These are phyloP conservation scores for Anneissia japonica DNA, from an alignment of 35 echinoderm and acorn worm species.

Conservation along the genomic window DNA sequence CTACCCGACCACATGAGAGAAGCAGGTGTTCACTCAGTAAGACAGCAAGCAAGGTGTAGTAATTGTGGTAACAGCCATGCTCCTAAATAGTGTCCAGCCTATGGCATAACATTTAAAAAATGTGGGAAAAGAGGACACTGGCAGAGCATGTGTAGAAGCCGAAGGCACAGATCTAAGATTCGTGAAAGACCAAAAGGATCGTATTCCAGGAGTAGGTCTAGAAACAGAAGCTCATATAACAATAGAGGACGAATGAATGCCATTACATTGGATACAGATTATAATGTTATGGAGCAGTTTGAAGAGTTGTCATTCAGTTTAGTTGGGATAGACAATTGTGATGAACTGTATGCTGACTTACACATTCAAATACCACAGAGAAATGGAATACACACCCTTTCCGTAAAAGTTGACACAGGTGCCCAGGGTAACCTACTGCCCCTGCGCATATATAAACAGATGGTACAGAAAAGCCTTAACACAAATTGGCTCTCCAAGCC, in stretches of 20 bases:
- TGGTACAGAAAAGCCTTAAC: neutral
- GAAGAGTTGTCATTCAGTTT: neutral
- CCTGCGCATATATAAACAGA: neutral
- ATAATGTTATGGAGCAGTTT: neutral
- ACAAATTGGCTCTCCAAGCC: neutral
- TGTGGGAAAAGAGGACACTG: slow-evolving; percentile 26
- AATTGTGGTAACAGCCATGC: neutral
- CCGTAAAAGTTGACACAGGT: slow-evolving; percentile 23
- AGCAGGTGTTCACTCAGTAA: neutral
- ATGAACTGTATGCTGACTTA: slow-evolving; percentile 8
- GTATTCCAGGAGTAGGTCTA: neutral
- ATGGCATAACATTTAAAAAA: neutral
- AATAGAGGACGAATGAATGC: neutral
- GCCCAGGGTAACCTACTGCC: slow-evolving; percentile 28
- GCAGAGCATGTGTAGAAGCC: neutral
- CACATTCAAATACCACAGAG: neutral
- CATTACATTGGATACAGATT: neutral
- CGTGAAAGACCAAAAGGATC: neutral
- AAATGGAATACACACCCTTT: neutral
- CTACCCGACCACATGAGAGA: too few species aligned
- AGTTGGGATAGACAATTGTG: neutral
- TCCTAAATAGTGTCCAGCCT: slow-evolving; percentile 6
- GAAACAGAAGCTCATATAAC: neutral
- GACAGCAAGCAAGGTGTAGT: neutral
- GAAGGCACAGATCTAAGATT: neutral